phyloP scores from a whole-genome alignment of 64 coral and sea anemone genomes.

The Anthopleura sola region DNA sequence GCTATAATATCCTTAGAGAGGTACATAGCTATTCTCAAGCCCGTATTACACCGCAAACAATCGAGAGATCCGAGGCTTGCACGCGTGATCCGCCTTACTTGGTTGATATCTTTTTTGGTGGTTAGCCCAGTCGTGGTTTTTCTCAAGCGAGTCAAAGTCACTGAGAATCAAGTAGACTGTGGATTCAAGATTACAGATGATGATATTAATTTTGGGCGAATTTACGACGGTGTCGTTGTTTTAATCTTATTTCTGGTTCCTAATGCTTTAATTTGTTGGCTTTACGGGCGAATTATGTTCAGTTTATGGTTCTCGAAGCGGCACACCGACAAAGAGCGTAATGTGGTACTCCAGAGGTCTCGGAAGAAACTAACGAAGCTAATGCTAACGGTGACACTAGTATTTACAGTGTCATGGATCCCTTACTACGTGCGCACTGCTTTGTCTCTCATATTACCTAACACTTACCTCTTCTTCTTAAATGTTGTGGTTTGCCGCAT shows the following conservation, averaged over 20 bases:
- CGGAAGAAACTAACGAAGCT: conserved; percentile 49
- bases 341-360: conserved; percentile 28
- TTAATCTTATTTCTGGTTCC: conserved; percentile 40
- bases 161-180: conserved; percentile 23
- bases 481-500: conserved; percentile 39
- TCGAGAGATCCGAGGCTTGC: not conserved
- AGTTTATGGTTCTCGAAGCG: conserved; percentile 32
- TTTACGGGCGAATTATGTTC: conserved; percentile 44
- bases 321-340: not conserved
- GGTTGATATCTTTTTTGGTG: conserved; percentile 21
- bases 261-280: conserved; percentile 25
- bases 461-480: conserved; percentile 9
- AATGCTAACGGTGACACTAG: conserved; percentile 15
- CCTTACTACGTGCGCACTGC: conserved; percentile 37
- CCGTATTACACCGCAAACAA: not conserved
- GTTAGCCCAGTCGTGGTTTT: conserved; percentile 25
- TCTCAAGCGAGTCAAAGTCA: conserved; percentile 14
- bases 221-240: conserved; percentile 42
- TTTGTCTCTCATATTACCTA: conserved; percentile 4
- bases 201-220: conserved; percentile 14
- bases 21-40: conserved; percentile 34
- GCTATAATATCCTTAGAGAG: conserved; percentile 39
- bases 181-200: not conserved
- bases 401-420: conserved; percentile 43
- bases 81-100: conserved; percentile 6